phyloP scores from a whole-genome alignment of 2,113 vertebrate genomes.

The Phycodurus eques region DNA sequence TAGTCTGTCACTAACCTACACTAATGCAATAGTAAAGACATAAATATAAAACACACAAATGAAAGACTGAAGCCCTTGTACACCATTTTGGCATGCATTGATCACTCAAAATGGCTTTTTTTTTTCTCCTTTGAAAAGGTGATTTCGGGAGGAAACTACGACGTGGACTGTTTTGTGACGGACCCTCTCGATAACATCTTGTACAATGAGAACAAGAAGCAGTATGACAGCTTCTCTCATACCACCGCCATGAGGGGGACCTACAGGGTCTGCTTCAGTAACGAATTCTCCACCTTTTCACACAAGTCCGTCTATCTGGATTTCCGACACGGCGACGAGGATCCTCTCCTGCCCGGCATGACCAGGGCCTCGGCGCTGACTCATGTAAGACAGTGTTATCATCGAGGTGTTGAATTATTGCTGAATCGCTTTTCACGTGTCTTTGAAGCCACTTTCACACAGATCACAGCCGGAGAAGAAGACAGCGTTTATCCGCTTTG shows the following conservation, averaged over 20 bases:
- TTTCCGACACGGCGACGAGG: conserved; percentile 79
- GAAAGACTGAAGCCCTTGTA: neutral
- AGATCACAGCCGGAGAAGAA: too few relatives aligned
- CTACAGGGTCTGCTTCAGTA: conserved; percentile 90
- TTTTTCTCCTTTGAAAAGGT: conserved; percentile 70
- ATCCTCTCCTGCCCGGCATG: conserved; percentile 77
- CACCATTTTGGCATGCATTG: neutral
- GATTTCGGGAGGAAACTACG: conserved; percentile 88
- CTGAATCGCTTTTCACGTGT: too few relatives aligned
- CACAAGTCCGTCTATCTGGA: conserved; percentile 87
- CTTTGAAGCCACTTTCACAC: too few relatives aligned
- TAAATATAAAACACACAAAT: neutral
- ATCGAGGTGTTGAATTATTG: too few relatives aligned
- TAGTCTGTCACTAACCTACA: too few relatives aligned
- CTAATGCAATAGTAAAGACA: neutral
- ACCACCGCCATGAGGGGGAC: conserved; percentile 71
- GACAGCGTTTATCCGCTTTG: too few relatives aligned
- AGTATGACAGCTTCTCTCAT: conserved; percentile 84
- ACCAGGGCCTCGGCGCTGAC: conserved; percentile 78
- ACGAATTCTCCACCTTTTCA: conserved; percentile 90
- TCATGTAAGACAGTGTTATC: conserved; percentile 71
- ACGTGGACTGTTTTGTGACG: conserved; percentile 86
- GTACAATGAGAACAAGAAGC: conserved; percentile 85
- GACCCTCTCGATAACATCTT: conserved; percentile 76
- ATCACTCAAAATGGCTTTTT: neutral